Percentiles rank a stretch among this genome's conserved stretches.
phyloP scores from a whole-genome alignment of 2,797 vertebrate species.

The Phoebastria nigripes region DNA sequence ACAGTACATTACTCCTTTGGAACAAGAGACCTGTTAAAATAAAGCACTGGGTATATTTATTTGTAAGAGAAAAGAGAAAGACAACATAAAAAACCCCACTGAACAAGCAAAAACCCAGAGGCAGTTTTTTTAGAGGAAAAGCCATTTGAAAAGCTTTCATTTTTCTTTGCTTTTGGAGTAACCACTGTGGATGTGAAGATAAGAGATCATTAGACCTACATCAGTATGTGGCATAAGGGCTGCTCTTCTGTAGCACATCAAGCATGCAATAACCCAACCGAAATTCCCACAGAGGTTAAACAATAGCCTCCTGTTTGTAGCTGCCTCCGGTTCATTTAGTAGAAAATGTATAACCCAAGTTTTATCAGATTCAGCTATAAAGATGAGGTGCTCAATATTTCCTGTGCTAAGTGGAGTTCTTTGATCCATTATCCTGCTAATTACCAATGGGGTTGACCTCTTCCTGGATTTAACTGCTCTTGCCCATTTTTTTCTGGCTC shows the following conservation, averaged over 20 bases:
- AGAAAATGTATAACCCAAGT: constrained; percentile 59
- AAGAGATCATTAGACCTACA: constrained; percentile 45
- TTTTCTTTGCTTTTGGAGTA: constrained; percentile 5
- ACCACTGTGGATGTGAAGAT: constrained; percentile 17
- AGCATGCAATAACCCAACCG: background rate
- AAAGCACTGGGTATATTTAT: background rate
- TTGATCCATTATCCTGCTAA: constrained; percentile 59
- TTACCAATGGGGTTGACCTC: constrained; percentile 12
- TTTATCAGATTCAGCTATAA: constrained; percentile 60
- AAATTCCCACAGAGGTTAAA: constrained; percentile 48
- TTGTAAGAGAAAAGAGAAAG: background rate
- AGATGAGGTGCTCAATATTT: constrained; percentile 54
- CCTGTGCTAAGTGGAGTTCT: constrained; percentile 54
- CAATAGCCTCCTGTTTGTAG: constrained; percentile 46
- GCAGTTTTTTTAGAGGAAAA: background rate
- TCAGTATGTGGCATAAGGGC: constrained; percentile 2
- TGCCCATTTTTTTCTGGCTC: constrained; percentile 33
- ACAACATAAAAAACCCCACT: background rate
- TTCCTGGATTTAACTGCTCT: constrained; percentile 53
- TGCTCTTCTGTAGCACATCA: constrained; percentile 29
- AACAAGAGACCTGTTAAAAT: constrained; percentile 5
- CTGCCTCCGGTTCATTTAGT: constrained; percentile 52
- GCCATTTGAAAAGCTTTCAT: background rate
- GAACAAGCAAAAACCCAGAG: background rate
- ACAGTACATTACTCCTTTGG: background rate